These are phyloP conservation scores for Aethes cnicana DNA, from an alignment of 2,888 invertebrate species.

Conservation along the genomic window DNA sequence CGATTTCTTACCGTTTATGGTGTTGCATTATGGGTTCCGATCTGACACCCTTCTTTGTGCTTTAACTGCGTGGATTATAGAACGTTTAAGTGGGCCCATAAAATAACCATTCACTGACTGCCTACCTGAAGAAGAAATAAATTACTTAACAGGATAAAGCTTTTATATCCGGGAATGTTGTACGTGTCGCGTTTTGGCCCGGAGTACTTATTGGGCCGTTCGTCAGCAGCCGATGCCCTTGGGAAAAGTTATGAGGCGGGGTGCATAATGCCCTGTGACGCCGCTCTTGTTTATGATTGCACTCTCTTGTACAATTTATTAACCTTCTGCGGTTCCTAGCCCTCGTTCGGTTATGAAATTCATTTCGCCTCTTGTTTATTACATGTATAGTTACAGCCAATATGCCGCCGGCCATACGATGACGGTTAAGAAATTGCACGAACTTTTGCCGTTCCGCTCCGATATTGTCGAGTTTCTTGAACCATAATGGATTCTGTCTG, in stretches of 20 bases:
- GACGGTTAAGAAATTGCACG: conserved; percentile 26
- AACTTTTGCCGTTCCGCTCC: conserved; percentile 14
- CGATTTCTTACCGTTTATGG: conserved; percentile 67
- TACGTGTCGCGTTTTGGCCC: conserved; percentile 77
- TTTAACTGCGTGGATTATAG: conserved; percentile 74
- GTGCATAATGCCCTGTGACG: conserved; percentile 74
- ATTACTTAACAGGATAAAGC: conserved; percentile 81
- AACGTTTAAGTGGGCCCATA: conserved; percentile 77
- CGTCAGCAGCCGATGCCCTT: conserved; percentile 73
- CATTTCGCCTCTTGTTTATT: conserved; percentile 21
- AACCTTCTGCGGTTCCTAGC: conserved; percentile 50
- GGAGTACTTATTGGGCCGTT: conserved; percentile 81
- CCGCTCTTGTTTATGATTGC: conserved; percentile 67
- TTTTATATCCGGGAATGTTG: conserved; percentile 77
- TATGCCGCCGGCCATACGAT: conserved; percentile 18
- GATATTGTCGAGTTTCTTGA: conserved; percentile 9
- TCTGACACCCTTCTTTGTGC: conserved; percentile 71
- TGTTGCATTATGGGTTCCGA: conserved; percentile 65
- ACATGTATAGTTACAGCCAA: conserved; percentile 7
- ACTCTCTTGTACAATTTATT: conserved; percentile 66
- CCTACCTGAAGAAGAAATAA: conserved; percentile 80
- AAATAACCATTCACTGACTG: conserved; percentile 73
- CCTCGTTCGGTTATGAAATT: conserved; percentile 24
- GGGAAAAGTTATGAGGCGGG: conserved; percentile 76
- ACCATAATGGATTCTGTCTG: conserved; percentile 13